Base-by-base conservation (phyloP, 2,113 vertebrate genomes). In the Nanorana parkeri region DNA sequence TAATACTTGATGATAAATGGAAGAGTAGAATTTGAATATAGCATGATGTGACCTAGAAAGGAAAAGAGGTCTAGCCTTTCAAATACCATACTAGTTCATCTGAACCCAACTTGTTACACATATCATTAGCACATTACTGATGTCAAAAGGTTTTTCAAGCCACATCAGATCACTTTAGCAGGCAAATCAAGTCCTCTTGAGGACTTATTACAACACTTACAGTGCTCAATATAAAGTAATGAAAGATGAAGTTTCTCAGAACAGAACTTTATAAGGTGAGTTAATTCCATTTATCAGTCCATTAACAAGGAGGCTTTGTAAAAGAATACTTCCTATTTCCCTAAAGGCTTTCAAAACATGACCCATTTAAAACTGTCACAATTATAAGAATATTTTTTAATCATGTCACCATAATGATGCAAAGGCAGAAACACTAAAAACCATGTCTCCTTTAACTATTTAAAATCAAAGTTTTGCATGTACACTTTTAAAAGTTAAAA, bases 61-160 rank as follows among this genome's bases (percentile, higher is more conserved):
- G 32, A 67, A 47, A 83, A 51, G 23, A 64, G 69, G 51, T 76
- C 80, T 76, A 60, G 29, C 76, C 26, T 68, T 60, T 76, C 52
- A 76, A 60, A 41, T 81, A 17, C 23, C 17, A 21, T 8, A 26
- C 51, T 20, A 75, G 52, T 52, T 26, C 63, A 67, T 21, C 54
- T 83, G 80, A 83, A 68, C 80, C 55, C 64, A 68, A 68, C 64
- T 83, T 68, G 80, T 76, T 76, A 76, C 65, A 76, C 80, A 74
- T 76, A 76, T 83, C 55, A 83, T 83, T 83, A 83, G 28, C 64
- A 51, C 80, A 83, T 83, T 83, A 83, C 63, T 61, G 17, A 75
- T 58, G 80, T 83, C 80, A 76, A 83, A 83, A 83, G 80, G 69
- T 76, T 68, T 83, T 68, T 68, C 4, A 56, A 73, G 60, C 29